Base-by-base conservation (phyloP, 2,797 vertebrate species). In the Xerus rutilus region DNA sequence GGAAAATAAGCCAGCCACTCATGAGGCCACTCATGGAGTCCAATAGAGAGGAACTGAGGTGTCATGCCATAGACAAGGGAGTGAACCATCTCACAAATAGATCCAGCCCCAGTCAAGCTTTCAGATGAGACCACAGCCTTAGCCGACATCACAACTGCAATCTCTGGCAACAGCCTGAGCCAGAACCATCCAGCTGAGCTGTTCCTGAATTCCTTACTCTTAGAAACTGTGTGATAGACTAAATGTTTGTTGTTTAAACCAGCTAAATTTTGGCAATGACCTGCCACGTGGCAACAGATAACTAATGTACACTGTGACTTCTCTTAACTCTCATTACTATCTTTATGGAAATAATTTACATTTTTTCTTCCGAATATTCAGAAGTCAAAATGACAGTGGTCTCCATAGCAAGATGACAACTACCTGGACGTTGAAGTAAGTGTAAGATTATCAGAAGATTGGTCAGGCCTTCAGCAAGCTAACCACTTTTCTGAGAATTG, bases 331-430 rank as follows among this genome's bases (percentile, higher is more conserved):
- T 91, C 52, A 59, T 17, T 30, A 77, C 45, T 45, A 18, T 89
- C 65, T 81, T 86, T 73, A 18, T 73, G 10, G 30, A 65, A 86
- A 89, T 57, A 28, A 14, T 20, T 49, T 20, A 43, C 49, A 57
- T 20, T 78, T 91, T 91, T 65, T 94, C 89, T 85, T 20, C 65
- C 84, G 64, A 79, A 69, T 91, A 67, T 43, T 86, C 74, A 86
- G 96, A 90, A 3, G 14, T 43, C 94, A 93, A 92, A 32, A 57
- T 89, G 72, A 78, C 76, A 35, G 43, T 21, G 86, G 28, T 12
- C 72, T 82, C 49, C 23, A 57, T 0, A 77, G 35, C 94, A 93
- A 92, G 39, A 67, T 87, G 76, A 78, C 67, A 35, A 49, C 28
- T 86, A 23, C 25, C 43, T 78, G n/a, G n/a, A 72, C 28, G 49